Base-by-base conservation (phyloP, 1,140 invertebrate species). In the Aricia agestis region DNA sequence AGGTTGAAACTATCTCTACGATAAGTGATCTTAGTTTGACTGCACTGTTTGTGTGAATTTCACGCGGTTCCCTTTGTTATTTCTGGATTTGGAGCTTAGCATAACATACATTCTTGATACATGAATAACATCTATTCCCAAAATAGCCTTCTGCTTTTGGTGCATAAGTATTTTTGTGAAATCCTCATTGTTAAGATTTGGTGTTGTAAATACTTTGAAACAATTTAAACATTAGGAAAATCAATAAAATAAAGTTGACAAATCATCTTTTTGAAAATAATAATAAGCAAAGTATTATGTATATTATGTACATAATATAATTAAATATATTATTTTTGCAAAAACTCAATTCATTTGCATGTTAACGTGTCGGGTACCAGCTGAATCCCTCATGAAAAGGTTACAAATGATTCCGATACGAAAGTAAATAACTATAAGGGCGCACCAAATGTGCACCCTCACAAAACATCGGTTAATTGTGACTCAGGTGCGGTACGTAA, bases 401-500 rank as follows among this genome's bases (percentile, higher is more conserved):
- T 59, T 19, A 18, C 18, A 59, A 19, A 59, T 59, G n/a, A 59
- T 59, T 18, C 58, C 18, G 17, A 18, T 19, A 18, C 58, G 68
- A 61, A 67, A 59, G 52, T 61, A 70, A 70, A 65, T 63, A 65
- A 69, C 58, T 63, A 70, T 70, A 58, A 19, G 18, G 25, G 13
- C 31, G 18, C 13, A 67, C 52, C 68, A 70, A 36, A 59, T 58
- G 59, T 41, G 69, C 71, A 59, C 72, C 65, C 57, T 68, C 41
- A 68, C 17, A 69, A 52, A 52, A 61, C 69, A 70, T 70, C 59
- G 70, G 71, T 76, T 74, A 76, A 76, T 76, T 72, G 73, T 61
- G 75, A 57, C 75, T 76, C 75, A 76, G 75, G 75, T 76, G 75
- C 67, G 68, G 57, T 74, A 66, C 45, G 72, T 70, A 63, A 57